Conservation (phyloP, 2,113 vertebrate species). For the Anarhynchus alexandrinus region DNA sequence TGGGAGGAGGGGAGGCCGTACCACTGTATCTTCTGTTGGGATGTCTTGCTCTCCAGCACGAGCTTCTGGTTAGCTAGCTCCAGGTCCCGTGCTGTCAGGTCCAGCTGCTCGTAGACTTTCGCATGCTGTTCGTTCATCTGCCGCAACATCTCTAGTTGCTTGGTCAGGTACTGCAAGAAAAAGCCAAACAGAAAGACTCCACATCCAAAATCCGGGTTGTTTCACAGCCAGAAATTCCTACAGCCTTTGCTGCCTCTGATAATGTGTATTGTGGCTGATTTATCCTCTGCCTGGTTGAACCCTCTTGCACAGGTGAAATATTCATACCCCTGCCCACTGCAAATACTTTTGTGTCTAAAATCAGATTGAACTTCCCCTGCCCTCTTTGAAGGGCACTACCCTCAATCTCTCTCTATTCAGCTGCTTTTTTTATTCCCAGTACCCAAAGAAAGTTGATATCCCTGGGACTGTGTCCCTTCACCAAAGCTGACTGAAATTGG, state of each 20-base stretch:
- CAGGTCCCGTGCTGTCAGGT: conserved; percentile 90
- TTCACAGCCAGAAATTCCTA: not conserved
- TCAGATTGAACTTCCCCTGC: not conserved
- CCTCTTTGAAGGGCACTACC: not conserved
- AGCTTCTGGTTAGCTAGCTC: conserved; percentile 95
- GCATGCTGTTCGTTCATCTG: conserved; percentile 97
- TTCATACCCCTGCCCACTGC: not conserved
- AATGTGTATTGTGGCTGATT: not conserved
- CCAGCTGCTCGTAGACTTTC: conserved; percentile 97
- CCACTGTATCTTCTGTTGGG: conserved; percentile 96
- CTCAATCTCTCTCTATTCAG: not conserved
- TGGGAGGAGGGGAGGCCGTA: conserved; percentile 38
- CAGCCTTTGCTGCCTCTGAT: not conserved
- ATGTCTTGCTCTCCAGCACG: conserved; percentile 91
- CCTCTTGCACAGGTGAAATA: not conserved
- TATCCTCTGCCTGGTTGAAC: not conserved
- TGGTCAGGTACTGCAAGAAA: conserved; percentile 86
- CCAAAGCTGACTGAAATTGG: not conserved
- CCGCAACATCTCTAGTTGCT: conserved; percentile 90
- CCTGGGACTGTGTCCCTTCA: not conserved
- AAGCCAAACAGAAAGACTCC: not conserved
- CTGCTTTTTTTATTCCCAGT: not conserved
- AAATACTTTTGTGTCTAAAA: not conserved
- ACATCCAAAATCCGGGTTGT: not conserved
- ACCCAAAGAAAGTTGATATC: not conserved